A percentile compares a stretch with the other conserved stretches of the same genome.
Evolutionary conservation across 2,888 invertebrate genomes (phyloP).

Genomic region (Pomacea canaliculata): DNA sequence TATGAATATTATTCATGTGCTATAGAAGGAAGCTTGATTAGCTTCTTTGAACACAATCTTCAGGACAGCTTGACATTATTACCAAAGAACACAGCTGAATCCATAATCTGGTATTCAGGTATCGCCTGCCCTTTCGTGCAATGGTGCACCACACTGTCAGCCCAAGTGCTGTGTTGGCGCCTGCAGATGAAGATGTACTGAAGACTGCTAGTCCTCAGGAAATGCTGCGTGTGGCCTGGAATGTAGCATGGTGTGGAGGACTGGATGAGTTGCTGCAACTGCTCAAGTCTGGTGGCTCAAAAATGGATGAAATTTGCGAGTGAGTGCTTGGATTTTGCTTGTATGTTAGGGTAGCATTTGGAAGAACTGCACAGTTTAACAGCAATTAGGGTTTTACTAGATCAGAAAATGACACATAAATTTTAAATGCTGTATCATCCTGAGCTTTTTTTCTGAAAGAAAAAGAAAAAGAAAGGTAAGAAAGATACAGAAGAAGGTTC

Average conservation of each 20-base stretch:
- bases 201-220: constrained; percentile 50
- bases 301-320: constrained; percentile 38
- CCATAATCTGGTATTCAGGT: constrained; percentile 38
- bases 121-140: constrained; percentile 61
- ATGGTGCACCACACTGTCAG: constrained; percentile 56
- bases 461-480: too few relatives aligned
- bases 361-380: too few relatives aligned
- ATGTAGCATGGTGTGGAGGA: constrained; percentile 63
- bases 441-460: too few relatives aligned
- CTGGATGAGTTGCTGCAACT: constrained; percentile 52
- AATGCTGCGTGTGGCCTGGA: constrained; percentile 63
- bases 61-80: too few relatives aligned
- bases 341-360: background rate
- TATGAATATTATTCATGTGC: too few relatives aligned
- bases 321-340: constrained; percentile 29
- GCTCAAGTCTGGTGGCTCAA: constrained; percentile 34
- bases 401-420: too few relatives aligned
- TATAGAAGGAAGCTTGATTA: too few relatives aligned
- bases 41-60: too few relatives aligned
- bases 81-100: too few relatives aligned
- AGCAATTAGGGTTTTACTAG: too few relatives aligned
- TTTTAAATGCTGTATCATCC: too few relatives aligned
- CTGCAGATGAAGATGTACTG: constrained; percentile 49
- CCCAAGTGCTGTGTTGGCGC: constrained; percentile 46
- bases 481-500: too few relatives aligned